Conservation (phyloP, 2,113 vertebrate genomes). For the Zosterops japonicus region DNA sequence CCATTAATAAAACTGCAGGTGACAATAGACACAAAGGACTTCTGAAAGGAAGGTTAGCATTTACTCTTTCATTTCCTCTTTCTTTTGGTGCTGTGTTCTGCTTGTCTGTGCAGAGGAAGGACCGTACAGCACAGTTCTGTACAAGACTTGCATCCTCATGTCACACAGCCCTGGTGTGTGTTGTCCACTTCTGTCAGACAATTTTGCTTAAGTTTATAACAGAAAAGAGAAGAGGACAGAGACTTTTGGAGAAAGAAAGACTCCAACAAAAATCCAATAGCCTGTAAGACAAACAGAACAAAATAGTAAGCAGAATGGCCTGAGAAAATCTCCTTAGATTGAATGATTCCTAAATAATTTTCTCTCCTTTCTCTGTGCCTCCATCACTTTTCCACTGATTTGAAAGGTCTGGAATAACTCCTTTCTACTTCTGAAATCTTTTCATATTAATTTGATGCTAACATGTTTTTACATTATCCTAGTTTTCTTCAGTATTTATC, state of each 20-base stretch:
- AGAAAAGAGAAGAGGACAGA: not conserved
- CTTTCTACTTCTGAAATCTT: not conserved
- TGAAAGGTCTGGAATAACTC: not conserved
- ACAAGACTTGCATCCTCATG: not conserved
- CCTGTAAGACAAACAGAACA: not conserved
- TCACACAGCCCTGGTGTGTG: accelerated
- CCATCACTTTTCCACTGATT: not conserved
- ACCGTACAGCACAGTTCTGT: too few species aligned
- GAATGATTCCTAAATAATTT: not conserved
- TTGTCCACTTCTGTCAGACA: not conserved
- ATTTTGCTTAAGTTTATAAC: not conserved
- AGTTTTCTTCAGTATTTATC: constrained; percentile 22
- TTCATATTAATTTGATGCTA: not conserved
- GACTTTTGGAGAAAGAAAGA: not conserved
- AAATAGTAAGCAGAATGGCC: not conserved
- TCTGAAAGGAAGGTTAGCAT: not conserved
- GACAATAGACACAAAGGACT: not conserved
- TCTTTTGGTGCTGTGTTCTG: not conserved
- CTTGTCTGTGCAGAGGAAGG: not conserved
- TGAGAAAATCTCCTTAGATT: not conserved
- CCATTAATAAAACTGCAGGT: constrained; percentile 7
- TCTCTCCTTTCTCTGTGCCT: not conserved
- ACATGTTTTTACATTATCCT: not conserved
- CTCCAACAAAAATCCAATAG: not conserved
- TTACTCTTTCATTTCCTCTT: not conserved